These are phyloP conservation scores for Hesperophylax magnus DNA, from an alignment of 1,140 invertebrate genomes.

Conservation along the genomic window DNA sequence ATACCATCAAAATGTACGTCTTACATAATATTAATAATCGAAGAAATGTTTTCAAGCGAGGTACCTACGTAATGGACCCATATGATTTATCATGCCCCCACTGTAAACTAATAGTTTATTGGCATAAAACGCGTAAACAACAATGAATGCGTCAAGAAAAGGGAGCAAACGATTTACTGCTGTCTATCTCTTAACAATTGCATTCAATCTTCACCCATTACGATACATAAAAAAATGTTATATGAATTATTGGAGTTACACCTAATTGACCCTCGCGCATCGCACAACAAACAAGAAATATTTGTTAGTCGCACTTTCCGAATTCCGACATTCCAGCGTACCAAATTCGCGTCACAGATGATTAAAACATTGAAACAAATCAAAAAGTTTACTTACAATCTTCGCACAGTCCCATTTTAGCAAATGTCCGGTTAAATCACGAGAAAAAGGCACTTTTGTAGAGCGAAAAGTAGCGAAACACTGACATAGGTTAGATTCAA, in stretches of 20 bases:
- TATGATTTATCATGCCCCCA: too few relatives aligned
- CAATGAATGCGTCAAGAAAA: background rate
- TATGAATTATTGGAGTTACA: conserved; percentile 47
- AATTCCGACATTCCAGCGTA: conserved; percentile 20
- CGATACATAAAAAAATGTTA: conserved; percentile 39
- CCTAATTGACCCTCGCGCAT: conserved; percentile 47
- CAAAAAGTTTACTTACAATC: conserved; percentile 31
- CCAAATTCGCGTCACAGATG: background rate
- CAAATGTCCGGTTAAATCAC: conserved; percentile 24
- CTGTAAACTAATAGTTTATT: background rate
- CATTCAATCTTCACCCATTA: conserved; percentile 47
- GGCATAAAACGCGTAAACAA: conserved; percentile 5
- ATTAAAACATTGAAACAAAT: background rate
- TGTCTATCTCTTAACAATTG: background rate
- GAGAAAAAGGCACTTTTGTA: conserved; percentile 31
- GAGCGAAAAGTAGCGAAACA: conserved; percentile 26
- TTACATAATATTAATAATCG: too few relatives aligned
- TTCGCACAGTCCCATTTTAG: conserved; percentile 42
- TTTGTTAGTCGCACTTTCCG: background rate
- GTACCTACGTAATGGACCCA: too few relatives aligned
- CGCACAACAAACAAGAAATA: conserved; percentile 38
- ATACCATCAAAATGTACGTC: too few relatives aligned
- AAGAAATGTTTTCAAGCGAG: too few relatives aligned
- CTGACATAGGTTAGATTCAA: conserved; percentile 45
- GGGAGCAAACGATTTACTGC: background rate